Conservation (phyloP, 2,113 vertebrate genomes). For the Pholis gunnellus region DNA sequence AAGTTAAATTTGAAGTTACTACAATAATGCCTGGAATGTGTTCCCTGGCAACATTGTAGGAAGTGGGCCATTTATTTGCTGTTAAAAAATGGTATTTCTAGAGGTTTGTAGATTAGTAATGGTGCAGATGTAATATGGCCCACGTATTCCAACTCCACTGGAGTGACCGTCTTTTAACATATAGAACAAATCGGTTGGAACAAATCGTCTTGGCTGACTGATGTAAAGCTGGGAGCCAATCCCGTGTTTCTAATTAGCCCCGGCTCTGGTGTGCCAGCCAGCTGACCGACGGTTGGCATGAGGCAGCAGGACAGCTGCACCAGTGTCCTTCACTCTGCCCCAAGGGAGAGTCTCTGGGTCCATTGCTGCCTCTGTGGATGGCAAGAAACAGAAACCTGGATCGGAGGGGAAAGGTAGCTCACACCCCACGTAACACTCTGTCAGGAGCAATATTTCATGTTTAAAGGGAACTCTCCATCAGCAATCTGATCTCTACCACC, state of each 20-base stretch:
- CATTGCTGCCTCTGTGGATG: slow-evolving; percentile 42
- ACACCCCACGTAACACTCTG: slow-evolving; percentile 37
- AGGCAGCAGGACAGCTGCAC: slow-evolving; percentile 71
- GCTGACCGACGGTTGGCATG: slow-evolving; percentile 62
- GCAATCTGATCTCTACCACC: slow-evolving; percentile 10
- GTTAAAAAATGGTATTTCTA: not conserved
- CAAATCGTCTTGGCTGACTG: slow-evolving; percentile 58
- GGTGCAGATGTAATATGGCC: not conserved
- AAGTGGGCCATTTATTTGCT: not conserved
- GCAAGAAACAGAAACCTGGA: slow-evolving; percentile 47
- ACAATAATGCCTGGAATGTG: not conserved
- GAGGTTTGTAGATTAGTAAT: not conserved
- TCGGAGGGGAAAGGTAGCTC: slow-evolving; percentile 55
- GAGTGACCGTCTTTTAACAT: slow-evolving; percentile 12
- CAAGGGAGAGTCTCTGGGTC: slow-evolving; percentile 37
- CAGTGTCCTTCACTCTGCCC: slow-evolving; percentile 52
- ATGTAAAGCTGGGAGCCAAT: slow-evolving; percentile 61
- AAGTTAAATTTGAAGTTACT: not conserved
- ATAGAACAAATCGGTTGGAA: slow-evolving; percentile 48
- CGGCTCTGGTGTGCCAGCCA: slow-evolving; percentile 55
- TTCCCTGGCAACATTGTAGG: not conserved
- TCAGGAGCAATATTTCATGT: slow-evolving; percentile 57
- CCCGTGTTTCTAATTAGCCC: slow-evolving; percentile 67
- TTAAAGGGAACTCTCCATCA: slow-evolving; percentile 51
- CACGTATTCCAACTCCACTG: not conserved